Evolutionary conservation across 1,140 invertebrate species (phyloP).

Genomic region (Drosophila fuyamai): DNA sequence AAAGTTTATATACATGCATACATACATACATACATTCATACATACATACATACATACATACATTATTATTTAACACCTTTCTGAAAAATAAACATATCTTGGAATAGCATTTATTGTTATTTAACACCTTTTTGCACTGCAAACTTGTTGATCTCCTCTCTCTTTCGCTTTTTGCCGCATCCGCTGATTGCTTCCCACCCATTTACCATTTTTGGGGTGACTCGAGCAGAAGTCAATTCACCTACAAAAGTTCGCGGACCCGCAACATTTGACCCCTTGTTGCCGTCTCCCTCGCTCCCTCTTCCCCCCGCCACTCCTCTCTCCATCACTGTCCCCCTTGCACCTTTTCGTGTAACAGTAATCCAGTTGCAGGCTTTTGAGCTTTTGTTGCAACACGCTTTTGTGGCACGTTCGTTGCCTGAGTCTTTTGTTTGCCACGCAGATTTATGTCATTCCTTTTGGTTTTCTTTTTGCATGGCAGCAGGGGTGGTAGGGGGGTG

Average conservation of each 20-base stretch:
- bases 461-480: conserved; percentile 2
- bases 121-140: neutral
- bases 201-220: conserved; percentile 40
- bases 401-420: conserved; percentile 73
- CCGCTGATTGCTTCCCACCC: conserved; percentile 42
- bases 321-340: neutral
- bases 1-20: no score
- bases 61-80: no score
- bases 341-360: conserved; percentile 65
- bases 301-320: no score
- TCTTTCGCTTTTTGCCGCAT: neutral
- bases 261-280: conserved; percentile 43
- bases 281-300: conserved; percentile 2
- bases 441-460: conserved; percentile 77
- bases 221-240: conserved; percentile 44
- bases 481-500: neutral
- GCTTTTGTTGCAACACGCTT: conserved; percentile 56
- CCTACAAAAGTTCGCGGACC: conserved; percentile 41
- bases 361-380: conserved; percentile 67
- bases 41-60: no score
- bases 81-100: no score
- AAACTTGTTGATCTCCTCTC: neutral
- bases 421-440: conserved; percentile 80
- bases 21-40: no score
- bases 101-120: neutral